Conservation (phyloP, 2,888 invertebrate species). For the Resseliella maxima region DNA sequence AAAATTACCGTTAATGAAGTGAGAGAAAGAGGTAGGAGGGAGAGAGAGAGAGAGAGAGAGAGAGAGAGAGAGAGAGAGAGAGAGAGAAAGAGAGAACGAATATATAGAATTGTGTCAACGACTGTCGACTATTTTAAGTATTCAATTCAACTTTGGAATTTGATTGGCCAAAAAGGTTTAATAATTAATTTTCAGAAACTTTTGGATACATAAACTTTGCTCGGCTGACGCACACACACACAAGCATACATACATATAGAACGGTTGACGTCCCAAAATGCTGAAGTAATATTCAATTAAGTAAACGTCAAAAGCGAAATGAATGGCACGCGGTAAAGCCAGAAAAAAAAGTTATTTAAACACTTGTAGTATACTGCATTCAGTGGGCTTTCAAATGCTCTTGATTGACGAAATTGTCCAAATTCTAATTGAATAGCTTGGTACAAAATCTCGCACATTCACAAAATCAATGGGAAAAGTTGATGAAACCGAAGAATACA, state of each 20-base stretch:
- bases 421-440: background rate
- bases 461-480: background rate
- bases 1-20: too few relatives aligned
- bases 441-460: background rate
- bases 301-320: background rate
- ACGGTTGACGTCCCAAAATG: too few relatives aligned
- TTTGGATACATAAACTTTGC: too few relatives aligned
- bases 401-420: background rate
- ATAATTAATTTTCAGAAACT: background rate
- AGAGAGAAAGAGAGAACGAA: too few relatives aligned
- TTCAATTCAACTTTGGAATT: background rate
- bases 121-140: background rate
- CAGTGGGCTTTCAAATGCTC: background rate
- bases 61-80: too few relatives aligned
- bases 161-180: background rate
- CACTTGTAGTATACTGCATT: background rate
- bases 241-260: too few relatives aligned
- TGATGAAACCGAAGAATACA: background rate
- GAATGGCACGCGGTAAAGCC: background rate
- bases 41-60: too few relatives aligned
- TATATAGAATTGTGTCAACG: background rate
- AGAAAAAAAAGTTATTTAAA: background rate
- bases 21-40: too few relatives aligned
- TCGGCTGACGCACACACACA: too few relatives aligned
- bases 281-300: background rate